phyloP scores from a whole-genome alignment of 2,888 invertebrate genomes.

The Cryptus armator region DNA sequence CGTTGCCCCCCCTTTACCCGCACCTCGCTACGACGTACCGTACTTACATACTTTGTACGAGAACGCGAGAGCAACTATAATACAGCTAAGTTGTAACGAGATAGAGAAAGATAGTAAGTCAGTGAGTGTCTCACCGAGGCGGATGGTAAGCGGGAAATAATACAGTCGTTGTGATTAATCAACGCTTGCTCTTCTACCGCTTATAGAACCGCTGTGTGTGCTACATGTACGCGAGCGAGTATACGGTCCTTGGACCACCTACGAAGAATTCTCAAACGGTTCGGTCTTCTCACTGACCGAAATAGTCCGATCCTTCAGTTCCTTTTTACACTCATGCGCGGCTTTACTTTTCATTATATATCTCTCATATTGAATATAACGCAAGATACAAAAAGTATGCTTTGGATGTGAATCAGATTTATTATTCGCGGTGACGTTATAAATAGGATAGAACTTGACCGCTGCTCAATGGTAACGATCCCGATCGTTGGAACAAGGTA shows the following conservation, averaged over 20 bases:
- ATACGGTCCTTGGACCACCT: constrained; percentile 67
- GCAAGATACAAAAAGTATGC: too few relatives aligned
- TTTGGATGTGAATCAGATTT: neutral
- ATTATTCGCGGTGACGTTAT: constrained; percentile 27
- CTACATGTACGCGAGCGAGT: constrained; percentile 46
- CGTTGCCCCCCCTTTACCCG: constrained; percentile 14
- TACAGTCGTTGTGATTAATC: constrained; percentile 84
- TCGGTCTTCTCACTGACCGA: constrained; percentile 22
- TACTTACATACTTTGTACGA: constrained; percentile 49
- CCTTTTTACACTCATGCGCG: neutral
- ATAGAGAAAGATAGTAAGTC: constrained; percentile 31
- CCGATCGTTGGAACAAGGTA: constrained; percentile 30
- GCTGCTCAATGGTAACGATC: constrained; percentile 45
- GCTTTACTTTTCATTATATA: constrained; percentile 15
- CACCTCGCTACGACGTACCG: constrained; percentile 6
- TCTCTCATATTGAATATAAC: constrained; percentile 2
- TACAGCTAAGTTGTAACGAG: constrained; percentile 26
- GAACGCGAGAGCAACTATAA: constrained; percentile 36
- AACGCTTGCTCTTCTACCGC: constrained; percentile 71
- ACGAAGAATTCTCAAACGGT: constrained; percentile 59
- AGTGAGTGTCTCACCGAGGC: constrained; percentile 53
- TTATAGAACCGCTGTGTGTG: constrained; percentile 35
- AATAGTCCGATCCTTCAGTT: constrained; percentile 5
- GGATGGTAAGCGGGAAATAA: constrained; percentile 81
- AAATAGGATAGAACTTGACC: constrained; percentile 18